Base-by-base conservation (phyloP, 2,888 invertebrate species). In the Nomada hirtipes region DNA sequence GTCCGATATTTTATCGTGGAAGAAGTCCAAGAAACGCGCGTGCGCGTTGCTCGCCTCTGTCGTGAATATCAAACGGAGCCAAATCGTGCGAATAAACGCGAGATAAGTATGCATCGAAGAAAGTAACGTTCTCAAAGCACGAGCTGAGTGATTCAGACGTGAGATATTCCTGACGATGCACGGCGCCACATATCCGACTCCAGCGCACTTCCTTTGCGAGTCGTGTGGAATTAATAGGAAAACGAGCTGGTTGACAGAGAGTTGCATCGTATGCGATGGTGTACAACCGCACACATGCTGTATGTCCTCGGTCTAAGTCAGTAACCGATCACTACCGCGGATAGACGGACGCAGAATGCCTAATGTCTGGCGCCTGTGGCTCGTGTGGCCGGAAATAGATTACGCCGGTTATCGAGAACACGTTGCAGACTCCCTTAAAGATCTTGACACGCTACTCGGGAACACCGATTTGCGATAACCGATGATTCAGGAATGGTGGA, bases 141-240 rank as follows among this genome's bases (percentile, higher is more conserved):
- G 23, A 29, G 47, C 29, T 29, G 82, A 83, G 82, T 91, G 91
- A 92, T 91, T 91, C 91, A 91, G 91, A 91, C 91, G 87, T 86
- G 85, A 91, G 91, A 92, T 92, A 92, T 91, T 91, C 90, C 85
- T 88, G 90, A 89, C 89, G 90, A 91, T 88, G 89, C 88, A 84
- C 89, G 92, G 91, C 91, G 91, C 91, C 91, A 90, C 86, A 86
- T 88, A 90, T 91, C 90, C 91, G 91, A 91, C 86, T 88, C 73
- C 76, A 74, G 78, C 86, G 85, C 88, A 89, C 90, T 91, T 91
- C 91, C 90, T 91, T 90, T 89, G 87, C 84, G 85, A 89, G 89
- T 81, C 76, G 84, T 79, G 83, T 74, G 86, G 89, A 89, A 89
- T 89, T 89, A 89, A 89, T 88, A 85, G 88, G 89, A 83, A 88